These are phyloP conservation scores for Magallana angulata DNA, from an alignment of 1,140 invertebrate species.

Conservation along the genomic window DNA sequence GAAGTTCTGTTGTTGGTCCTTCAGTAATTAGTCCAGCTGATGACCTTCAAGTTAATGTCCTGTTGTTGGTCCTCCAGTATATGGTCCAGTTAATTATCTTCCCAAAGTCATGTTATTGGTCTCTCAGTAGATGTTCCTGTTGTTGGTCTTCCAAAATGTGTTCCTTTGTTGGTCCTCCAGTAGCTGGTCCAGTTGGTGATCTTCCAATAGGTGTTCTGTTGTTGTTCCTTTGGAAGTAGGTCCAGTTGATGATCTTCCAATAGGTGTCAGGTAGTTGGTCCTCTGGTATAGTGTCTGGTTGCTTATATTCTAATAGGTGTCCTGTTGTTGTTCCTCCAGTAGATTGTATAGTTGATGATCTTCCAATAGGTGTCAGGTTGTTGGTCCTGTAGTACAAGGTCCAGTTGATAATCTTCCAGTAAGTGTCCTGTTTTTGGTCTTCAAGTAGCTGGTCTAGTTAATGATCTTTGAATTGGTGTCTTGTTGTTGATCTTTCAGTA, in stretches of 20 bases:
- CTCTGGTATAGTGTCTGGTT: not conserved
- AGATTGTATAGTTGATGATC: not conserved
- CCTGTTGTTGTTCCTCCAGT: not conserved
- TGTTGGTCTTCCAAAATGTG: not conserved
- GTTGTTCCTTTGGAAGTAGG: not conserved
- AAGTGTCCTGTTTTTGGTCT: not conserved
- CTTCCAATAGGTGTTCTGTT: not conserved
- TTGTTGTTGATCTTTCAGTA: not conserved
- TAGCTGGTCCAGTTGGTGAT: not conserved
- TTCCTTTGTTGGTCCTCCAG: not conserved
- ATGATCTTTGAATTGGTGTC: not conserved
- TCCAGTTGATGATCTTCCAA: too few relatives aligned
- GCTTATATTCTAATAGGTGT: not conserved
- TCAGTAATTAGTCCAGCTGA: not conserved
- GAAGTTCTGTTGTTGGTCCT: not conserved
- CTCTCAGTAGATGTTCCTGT: not conserved
- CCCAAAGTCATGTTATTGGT: not conserved
- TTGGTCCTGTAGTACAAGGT: not conserved
- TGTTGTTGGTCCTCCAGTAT: not conserved
- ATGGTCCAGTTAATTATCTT: not conserved
- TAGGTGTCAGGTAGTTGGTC: too few relatives aligned
- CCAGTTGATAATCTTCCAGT: not conserved
- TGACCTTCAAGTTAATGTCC: not conserved
- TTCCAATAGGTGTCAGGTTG: not conserved
- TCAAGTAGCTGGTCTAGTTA: not conserved